Evolutionary conservation across 2,888 invertebrate genomes (phyloP).

Genomic region (Hyles lineata): DNA sequence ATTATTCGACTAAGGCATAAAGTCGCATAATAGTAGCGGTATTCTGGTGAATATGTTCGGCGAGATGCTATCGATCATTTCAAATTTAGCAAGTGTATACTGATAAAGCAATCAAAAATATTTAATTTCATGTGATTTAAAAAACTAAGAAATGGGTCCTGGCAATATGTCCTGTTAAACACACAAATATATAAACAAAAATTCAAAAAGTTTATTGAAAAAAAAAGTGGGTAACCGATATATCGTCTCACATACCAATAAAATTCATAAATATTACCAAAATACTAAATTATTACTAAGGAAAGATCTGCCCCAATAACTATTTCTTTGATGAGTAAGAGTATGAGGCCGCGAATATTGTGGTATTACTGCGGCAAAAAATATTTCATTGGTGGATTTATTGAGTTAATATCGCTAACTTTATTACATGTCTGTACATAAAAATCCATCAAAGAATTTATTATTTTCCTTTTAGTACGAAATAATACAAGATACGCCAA

Average conservation of each 20-base stretch:
- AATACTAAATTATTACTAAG: not conserved
- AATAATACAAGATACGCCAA: not conserved
- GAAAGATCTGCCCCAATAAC: not conserved
- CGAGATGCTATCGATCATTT: not conserved
- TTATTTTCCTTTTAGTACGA: not conserved
- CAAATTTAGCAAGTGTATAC: not conserved
- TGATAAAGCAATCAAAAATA: too few species aligned
- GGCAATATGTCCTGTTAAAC: too few species aligned
- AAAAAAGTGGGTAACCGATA: too few species aligned
- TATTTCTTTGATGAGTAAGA: not conserved
- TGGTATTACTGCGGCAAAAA: not conserved
- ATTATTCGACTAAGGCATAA: not conserved
- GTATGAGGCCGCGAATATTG: not conserved
- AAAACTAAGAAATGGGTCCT: too few species aligned
- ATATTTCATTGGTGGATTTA: not conserved
- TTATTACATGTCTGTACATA: slow-evolving; percentile 2
- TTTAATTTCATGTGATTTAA: too few species aligned
- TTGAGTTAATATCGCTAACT: not conserved
- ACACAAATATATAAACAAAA: too few species aligned
- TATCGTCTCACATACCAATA: too few species aligned
- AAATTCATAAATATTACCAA: not conserved
- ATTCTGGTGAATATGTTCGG: not conserved
- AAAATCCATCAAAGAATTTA: slow-evolving; percentile 1
- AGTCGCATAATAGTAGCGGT: not conserved
- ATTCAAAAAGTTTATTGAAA: too few species aligned